These are phyloP conservation scores for Myanophis thanlyinensis DNA, from an alignment of 2,113 vertebrate genomes.

Conservation along the genomic window DNA sequence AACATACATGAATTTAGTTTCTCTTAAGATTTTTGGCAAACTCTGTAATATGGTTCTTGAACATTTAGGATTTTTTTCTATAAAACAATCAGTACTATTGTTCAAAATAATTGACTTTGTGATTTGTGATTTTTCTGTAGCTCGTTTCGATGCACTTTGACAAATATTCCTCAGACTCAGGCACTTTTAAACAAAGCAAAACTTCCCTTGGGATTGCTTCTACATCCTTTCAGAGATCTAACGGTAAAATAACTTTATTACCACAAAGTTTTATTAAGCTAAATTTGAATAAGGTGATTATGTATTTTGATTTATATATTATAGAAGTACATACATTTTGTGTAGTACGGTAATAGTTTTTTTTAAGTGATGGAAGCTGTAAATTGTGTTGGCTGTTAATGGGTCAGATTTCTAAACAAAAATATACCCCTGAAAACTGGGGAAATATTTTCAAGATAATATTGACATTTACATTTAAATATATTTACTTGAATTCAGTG, in stretches of 20 bases:
- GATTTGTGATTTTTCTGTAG: constrained; percentile 65
- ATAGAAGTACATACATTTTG: background rate
- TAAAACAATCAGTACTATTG: background rate
- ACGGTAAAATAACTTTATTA: constrained; percentile 74
- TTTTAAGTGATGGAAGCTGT: background rate
- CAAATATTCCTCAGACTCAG: constrained; percentile 92
- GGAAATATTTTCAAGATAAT: background rate
- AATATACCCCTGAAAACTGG: background rate
- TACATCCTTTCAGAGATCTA: constrained; percentile 96
- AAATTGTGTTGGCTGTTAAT: background rate
- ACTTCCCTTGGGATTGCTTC: constrained; percentile 90
- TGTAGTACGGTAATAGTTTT: background rate
- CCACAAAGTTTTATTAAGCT: background rate
- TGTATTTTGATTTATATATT: background rate
- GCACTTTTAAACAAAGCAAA: constrained; percentile 94
- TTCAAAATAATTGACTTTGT: background rate
- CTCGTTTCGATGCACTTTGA: constrained; percentile 92
- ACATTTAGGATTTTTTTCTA: background rate
- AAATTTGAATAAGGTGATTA: background rate
- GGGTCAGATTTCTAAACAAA: background rate
- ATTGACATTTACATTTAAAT: background rate
- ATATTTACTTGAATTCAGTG: background rate
- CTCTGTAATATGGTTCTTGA: background rate
- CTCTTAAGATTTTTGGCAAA: background rate
- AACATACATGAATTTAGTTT: background rate